Conservation (phyloP, 2,888 invertebrate species). For the Platycheirus rosarum region DNA sequence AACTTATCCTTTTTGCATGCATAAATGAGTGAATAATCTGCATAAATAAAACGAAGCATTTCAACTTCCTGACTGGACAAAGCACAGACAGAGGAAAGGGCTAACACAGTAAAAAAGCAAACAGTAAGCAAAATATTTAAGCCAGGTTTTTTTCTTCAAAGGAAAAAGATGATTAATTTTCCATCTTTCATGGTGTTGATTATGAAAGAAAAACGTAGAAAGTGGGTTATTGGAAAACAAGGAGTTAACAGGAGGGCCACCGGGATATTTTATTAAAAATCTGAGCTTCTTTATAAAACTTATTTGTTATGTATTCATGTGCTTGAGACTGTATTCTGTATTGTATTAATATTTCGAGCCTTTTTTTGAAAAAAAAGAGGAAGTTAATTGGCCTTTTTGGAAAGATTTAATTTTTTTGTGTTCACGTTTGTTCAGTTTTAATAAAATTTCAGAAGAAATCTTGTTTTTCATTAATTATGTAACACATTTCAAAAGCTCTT, state of each 20-base stretch:
- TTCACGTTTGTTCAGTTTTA: too few relatives aligned
- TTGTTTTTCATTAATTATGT: too few relatives aligned
- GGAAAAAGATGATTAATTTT: slow-evolving; percentile 69
- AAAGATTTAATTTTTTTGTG: too few relatives aligned
- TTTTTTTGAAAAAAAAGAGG: too few relatives aligned
- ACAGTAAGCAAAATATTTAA: slow-evolving; percentile 24
- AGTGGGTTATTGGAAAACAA: neutral
- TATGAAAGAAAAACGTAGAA: slow-evolving; percentile 31
- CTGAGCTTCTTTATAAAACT: neutral
- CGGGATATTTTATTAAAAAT: slow-evolving; percentile 2
- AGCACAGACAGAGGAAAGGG: slow-evolving; percentile 35
- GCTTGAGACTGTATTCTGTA: too few relatives aligned
- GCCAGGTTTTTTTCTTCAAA: slow-evolving; percentile 56
- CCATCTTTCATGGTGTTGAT: slow-evolving; percentile 68
- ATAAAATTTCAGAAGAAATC: too few relatives aligned
- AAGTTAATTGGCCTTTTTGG: too few relatives aligned
- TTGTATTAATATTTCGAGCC: too few relatives aligned
- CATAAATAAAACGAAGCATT: slow-evolving; percentile 60
- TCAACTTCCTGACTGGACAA: slow-evolving; percentile 67
- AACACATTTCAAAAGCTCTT: too few relatives aligned
- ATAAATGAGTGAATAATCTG: slow-evolving; percentile 71
- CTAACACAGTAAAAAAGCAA: neutral
- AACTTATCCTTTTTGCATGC: slow-evolving; percentile 65
- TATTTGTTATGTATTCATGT: neutral
- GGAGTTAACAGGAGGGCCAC: neutral